These are phyloP conservation scores for Aphelocoma californica DNA, from an alignment of 2,797 vertebrate genomes.

Conservation along the genomic window DNA sequence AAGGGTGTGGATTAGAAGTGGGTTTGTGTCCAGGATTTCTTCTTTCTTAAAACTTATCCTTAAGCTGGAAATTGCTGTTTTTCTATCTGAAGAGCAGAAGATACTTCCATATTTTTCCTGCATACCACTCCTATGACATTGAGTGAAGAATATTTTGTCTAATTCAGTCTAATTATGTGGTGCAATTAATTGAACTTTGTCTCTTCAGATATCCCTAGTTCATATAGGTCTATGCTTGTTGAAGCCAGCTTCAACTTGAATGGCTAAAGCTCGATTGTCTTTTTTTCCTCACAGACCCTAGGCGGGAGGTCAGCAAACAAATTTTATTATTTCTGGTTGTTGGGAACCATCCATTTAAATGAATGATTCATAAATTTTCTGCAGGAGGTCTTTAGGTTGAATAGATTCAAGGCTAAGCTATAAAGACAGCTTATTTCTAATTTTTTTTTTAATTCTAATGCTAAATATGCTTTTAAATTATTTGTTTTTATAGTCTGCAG, in stretches of 20 bases:
- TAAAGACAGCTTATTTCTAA: not conserved
- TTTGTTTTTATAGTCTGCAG: not conserved
- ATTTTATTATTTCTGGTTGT: not conserved
- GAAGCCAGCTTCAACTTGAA: not conserved
- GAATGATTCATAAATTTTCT: not conserved
- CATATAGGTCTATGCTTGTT: not conserved
- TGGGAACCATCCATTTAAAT: not conserved
- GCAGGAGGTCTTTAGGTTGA: not conserved
- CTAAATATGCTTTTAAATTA: not conserved
- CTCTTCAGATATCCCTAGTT: not conserved
- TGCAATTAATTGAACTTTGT: not conserved
- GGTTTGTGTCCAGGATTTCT: not conserved
- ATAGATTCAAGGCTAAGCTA: not conserved
- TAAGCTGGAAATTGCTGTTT: not conserved
- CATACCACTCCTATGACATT: not conserved
- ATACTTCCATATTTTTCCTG: not conserved
- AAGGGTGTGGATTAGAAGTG: not conserved
- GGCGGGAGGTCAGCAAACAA: not conserved
- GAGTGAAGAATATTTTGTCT: not conserved
- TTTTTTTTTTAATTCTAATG: not conserved
- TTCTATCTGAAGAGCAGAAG: not conserved
- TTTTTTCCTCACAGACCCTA: not conserved
- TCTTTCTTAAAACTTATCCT: not conserved
- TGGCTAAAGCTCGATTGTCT: not conserved
- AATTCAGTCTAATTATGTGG: not conserved